A percentile compares a stretch with the other conserved stretches of the same genome.
phyloP scores from a whole-genome alignment of 2,888 invertebrate genomes.

The Bembecia ichneumoniformis region DNA sequence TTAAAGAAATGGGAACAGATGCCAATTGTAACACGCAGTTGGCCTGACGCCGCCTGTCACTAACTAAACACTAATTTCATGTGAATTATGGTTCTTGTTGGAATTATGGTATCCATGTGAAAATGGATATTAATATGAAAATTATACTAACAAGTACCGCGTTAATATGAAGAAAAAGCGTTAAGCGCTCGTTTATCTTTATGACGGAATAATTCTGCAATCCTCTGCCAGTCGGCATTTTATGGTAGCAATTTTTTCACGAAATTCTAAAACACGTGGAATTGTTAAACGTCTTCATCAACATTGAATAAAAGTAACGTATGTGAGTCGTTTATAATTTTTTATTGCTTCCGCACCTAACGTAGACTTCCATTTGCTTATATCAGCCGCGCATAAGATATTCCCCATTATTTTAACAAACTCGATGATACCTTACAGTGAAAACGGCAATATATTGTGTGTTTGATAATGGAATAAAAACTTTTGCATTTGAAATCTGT shows the following conservation, averaged over 20 bases:
- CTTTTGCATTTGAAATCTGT: slow-evolving; percentile 6
- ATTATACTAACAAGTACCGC: slow-evolving; percentile 29
- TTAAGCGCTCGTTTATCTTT: slow-evolving; percentile 43
- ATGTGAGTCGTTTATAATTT: slow-evolving; percentile 33
- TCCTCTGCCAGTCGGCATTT: slow-evolving; percentile 25
- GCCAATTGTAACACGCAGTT: no score
- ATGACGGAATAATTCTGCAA: slow-evolving; percentile 44
- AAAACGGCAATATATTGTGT: neutral
- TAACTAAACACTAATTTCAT: no score
- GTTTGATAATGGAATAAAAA: slow-evolving; percentile 1
- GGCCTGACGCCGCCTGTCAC: no score
- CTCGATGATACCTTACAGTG: no score
- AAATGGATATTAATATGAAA: slow-evolving; percentile 19
- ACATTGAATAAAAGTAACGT: slow-evolving; percentile 39
- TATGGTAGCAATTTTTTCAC: slow-evolving; percentile 33
- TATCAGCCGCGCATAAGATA: no score
- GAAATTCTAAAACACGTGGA: slow-evolving; percentile 25
- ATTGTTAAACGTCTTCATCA: slow-evolving; percentile 36
- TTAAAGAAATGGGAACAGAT: no score
- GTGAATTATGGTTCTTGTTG: no score
- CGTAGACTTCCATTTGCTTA: slow-evolving; percentile 15
- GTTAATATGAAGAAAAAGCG: slow-evolving; percentile 27
- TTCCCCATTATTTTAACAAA: no score
- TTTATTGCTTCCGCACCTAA: slow-evolving; percentile 24
- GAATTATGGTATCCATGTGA: no score